These are phyloP conservation scores for Actinia equina DNA, from an alignment of 64 coral and sea anemone genomes.

Conservation along the genomic window DNA sequence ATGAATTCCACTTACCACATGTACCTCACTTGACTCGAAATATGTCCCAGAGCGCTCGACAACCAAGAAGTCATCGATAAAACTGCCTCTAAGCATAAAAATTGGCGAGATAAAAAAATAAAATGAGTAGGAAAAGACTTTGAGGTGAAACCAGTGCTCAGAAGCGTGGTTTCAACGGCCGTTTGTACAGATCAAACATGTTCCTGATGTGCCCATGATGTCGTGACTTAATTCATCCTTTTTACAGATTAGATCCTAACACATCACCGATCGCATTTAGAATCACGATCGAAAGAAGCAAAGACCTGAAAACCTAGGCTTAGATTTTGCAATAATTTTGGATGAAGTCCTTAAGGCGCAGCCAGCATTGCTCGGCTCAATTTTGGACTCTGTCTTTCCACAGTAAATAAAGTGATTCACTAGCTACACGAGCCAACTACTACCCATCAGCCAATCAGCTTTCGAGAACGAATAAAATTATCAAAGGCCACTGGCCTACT, in stretches of 20 bases:
- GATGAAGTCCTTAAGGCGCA: neutral
- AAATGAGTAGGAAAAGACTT: neutral
- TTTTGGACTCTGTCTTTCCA: neutral
- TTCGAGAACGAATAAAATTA: no score
- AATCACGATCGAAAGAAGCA: neutral
- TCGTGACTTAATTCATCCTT: neutral
- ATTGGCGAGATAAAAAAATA: neutral
- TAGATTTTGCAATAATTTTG: neutral
- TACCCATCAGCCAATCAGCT: neutral
- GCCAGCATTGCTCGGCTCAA: neutral
- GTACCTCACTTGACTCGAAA: neutral
- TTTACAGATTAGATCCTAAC: neutral
- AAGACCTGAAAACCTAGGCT: neutral
- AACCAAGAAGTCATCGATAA: neutral
- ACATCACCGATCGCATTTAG: neutral
- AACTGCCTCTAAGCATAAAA: neutral
- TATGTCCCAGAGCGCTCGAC: neutral
- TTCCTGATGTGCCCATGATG: neutral
- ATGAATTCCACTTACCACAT: slow-evolving; percentile 7
- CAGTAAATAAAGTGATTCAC: neutral
- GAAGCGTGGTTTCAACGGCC: neutral
- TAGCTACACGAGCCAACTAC: neutral
- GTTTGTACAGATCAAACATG: neutral
- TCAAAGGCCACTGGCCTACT: no score
- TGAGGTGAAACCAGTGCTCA: neutral